Conservation (phyloP, 2,888 invertebrate genomes). For the Lochmaea crataegi region DNA sequence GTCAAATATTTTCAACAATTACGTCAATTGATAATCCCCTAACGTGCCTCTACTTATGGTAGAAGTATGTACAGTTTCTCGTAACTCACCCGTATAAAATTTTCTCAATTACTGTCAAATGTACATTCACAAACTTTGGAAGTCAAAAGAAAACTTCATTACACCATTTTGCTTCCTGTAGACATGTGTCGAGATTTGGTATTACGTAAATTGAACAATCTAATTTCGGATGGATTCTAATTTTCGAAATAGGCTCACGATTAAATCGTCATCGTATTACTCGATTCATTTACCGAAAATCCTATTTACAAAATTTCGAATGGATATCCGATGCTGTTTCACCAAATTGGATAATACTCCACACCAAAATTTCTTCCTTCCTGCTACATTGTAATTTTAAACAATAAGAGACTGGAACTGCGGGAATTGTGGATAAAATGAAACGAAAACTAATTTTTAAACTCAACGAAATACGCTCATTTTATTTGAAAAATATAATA, state of each 20-base stretch:
- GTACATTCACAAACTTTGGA: too few relatives aligned
- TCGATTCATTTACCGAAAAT: neutral
- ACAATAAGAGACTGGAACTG: constrained; percentile 2
- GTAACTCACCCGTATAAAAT: too few relatives aligned
- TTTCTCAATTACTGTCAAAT: too few relatives aligned
- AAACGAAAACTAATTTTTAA: neutral
- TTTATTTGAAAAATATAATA: too few relatives aligned
- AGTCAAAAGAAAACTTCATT: too few relatives aligned
- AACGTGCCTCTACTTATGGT: too few relatives aligned
- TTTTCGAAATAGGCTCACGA: neutral
- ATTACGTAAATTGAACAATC: neutral
- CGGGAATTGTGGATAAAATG: neutral
- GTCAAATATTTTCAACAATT: too few relatives aligned
- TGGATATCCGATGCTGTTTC: neutral
- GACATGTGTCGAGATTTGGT: neutral
- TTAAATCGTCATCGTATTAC: neutral
- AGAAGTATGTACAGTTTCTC: too few relatives aligned
- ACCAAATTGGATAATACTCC: constrained; percentile 1
- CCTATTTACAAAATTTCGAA: constrained; percentile 5
- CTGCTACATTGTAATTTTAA: neutral
- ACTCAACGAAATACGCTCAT: too few relatives aligned
- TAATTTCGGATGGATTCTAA: neutral
- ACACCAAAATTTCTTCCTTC: neutral
- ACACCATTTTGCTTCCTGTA: too few relatives aligned
- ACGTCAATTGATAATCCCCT: too few relatives aligned